A percentile compares a stretch with the other conserved stretches of the same genome.
These are phyloP conservation scores for Lottia scabra DNA, from an alignment of 2,888 invertebrate species.

Conservation along the genomic window DNA sequence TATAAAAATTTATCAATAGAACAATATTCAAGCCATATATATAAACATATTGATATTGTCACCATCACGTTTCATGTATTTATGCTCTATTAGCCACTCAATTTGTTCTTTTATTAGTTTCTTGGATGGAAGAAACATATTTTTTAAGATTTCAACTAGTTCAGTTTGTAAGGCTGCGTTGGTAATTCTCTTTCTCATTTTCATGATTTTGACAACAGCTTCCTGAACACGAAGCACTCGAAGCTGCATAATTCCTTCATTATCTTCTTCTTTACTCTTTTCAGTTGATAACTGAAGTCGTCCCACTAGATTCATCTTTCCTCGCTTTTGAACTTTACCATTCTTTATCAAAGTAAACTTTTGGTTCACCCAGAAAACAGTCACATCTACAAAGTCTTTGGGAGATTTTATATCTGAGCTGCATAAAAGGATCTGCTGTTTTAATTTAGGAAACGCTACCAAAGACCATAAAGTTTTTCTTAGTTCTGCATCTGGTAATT, in stretches of 20 bases:
- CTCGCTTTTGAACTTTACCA: constrained; percentile 92
- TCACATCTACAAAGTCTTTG: constrained; percentile 93
- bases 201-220: constrained; percentile 98
- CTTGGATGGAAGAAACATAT: constrained; percentile 99
- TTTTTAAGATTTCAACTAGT: constrained; percentile 96
- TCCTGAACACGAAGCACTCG: constrained; percentile 94
- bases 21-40: constrained; percentile 81
- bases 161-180: constrained; percentile 97
- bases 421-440: constrained; percentile 90
- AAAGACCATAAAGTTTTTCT: constrained; percentile 94
- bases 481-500: constrained; percentile 94
- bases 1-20: too few relatives aligned
- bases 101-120: constrained; percentile 99
- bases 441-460: constrained; percentile 95
- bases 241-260: constrained; percentile 97
- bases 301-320: constrained; percentile 96
- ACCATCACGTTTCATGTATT: constrained; percentile 96
- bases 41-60: constrained; percentile 98
- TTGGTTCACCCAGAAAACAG: constrained; percentile 96
- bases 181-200: constrained; percentile 94
- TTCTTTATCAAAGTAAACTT: constrained; percentile 94
- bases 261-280: constrained; percentile 95
- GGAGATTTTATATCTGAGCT: constrained; percentile 83
- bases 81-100: constrained; percentile 99
- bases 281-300: constrained; percentile 94